Evolutionary conservation across 2,113 vertebrate genomes (phyloP).

Genomic region (Phainopepla nitens): DNA sequence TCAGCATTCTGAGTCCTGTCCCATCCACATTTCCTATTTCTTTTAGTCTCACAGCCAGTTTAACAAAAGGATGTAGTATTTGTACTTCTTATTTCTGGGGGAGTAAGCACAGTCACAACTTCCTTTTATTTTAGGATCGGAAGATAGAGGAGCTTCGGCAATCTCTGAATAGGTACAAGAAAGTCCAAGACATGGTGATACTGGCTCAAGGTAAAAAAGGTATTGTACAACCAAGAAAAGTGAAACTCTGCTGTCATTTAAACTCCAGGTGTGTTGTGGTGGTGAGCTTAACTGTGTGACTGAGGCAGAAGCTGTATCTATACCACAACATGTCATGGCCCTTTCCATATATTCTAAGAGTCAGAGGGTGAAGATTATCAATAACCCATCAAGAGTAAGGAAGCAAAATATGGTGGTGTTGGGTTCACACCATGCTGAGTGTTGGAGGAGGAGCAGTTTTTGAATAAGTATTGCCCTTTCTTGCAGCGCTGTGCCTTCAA

Average conservation of each 20-base stretch:
- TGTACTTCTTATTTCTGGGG: background rate
- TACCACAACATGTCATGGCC: accelerated
- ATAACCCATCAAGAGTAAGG: background rate
- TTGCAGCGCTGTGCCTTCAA: background rate
- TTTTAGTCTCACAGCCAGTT: background rate
- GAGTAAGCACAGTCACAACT: background rate
- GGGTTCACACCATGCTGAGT: background rate
- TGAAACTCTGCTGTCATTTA: background rate
- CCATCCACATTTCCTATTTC: background rate
- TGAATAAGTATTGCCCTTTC: background rate
- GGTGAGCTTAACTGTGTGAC: background rate
- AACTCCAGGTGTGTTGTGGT: background rate
- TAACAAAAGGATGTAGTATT: background rate
- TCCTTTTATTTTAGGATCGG: constrained; percentile 78
- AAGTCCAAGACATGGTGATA: constrained; percentile 90
- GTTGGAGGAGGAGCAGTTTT: background rate
- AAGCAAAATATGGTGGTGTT: background rate
- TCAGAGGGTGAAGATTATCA: background rate
- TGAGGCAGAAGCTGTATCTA: background rate
- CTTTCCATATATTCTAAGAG: background rate
- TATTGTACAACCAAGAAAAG: constrained; percentile 3
- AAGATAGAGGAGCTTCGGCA: constrained; percentile 96
- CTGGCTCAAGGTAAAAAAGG: constrained; percentile 88
- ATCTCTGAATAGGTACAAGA: constrained; percentile 89
- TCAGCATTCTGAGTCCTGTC: background rate